Base-by-base conservation (phyloP, 2,888 invertebrate genomes). In the Oligia strigilis region DNA sequence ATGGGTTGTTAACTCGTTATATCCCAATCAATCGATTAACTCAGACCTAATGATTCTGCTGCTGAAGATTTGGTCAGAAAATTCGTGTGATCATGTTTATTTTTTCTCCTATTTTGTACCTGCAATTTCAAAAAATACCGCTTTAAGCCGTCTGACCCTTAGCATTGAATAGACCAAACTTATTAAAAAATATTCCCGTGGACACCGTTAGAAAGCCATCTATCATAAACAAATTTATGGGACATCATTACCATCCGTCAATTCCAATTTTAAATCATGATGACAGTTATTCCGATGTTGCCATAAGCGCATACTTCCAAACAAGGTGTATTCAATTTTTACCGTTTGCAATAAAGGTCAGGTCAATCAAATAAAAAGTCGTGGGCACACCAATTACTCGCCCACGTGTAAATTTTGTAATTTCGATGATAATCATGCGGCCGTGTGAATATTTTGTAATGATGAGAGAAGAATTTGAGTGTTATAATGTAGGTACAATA, bases 321-420 rank as follows among this genome's bases (percentile, higher is more conserved):
- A 85, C 79, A 84, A 87, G 83, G 78, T 62, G 67, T 83, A 84
- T 87, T 83, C 62, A 83, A 82, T 88, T 87, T 83, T 88, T 85
- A 86, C 78, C 78, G 83, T 77, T 84, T 83, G 77, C 80, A 83
- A 84, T 86, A 92, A 91, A 94, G 94, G 94, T 94, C 92, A 89
- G 92, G 93, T 94, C 93, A 92, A 92, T 93, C 92, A 92, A 92
- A 93, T 90, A 91, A 92, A 93, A 91, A 90, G 71, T 69, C 91
- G 93, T 93, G 92, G 93, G 93, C 89, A 88, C 89, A 92, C 87
- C 88, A 87, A 91, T 89, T 85, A 88, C 85, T 90, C 82, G 77
- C 90, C 89, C 79, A 88, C 88, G 76, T 81, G 66, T 82, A 71
- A 78, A 72, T 83, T 79, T 77, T 79, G 78, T 88, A 80, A 88